These are phyloP conservation scores for Phlogophora meticulosa DNA, from an alignment of 2,888 invertebrate genomes.

Conservation along the genomic window DNA sequence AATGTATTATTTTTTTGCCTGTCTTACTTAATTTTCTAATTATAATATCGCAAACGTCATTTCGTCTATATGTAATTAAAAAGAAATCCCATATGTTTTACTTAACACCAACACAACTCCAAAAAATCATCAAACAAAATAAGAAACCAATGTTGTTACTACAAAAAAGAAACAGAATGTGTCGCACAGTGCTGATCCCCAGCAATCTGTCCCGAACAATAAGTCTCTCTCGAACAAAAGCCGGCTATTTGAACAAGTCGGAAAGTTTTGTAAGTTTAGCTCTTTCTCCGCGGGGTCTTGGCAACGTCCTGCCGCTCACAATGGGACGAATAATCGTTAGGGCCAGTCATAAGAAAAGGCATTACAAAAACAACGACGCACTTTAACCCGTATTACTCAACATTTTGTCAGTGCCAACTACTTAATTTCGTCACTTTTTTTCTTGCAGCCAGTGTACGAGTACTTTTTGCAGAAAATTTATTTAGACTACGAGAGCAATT, in stretches of 20 bases:
- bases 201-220: slow-evolving; percentile 91
- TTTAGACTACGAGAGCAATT: not conserved
- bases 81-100: not conserved
- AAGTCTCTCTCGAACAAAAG: slow-evolving; percentile 90
- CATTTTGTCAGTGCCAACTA: slow-evolving; percentile 85
- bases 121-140: slow-evolving; percentile 16
- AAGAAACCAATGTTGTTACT: slow-evolving; percentile 65
- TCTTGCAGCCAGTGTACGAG: slow-evolving; percentile 1
- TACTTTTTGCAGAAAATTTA: not conserved
- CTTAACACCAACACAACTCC: not conserved
- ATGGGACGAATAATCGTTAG: slow-evolving; percentile 90
- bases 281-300: slow-evolving; percentile 88
- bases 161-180: slow-evolving; percentile 74
- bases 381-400: slow-evolving; percentile 85
- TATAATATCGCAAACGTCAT: not conserved
- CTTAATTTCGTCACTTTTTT: slow-evolving; percentile 75
- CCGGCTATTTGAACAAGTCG: slow-evolving; percentile 90
- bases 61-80: not conserved
- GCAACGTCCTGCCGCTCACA: slow-evolving; percentile 86
- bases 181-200: slow-evolving; percentile 84
- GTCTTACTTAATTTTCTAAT: not conserved
- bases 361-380: slow-evolving; percentile 89
- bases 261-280: slow-evolving; percentile 91
- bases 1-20: not conserved
- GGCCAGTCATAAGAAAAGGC: slow-evolving; percentile 88